Evolutionary conservation across 1,140 invertebrate genomes (phyloP).

Genomic region (Bombus picipes): DNA sequence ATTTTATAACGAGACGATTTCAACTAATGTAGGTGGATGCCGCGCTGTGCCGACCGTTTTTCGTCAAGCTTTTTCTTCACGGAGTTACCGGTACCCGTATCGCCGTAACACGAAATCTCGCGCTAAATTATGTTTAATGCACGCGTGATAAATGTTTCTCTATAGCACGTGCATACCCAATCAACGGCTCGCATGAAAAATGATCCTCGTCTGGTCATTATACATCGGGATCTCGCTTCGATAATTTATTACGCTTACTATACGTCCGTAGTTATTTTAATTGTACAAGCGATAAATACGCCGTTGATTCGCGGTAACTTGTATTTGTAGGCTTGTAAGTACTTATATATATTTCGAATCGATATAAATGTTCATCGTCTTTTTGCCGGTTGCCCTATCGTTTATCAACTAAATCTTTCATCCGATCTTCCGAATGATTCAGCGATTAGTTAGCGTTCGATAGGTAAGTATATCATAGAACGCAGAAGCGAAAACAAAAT

Average conservation of each 20-base stretch:
- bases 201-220: slow-evolving; percentile 37
- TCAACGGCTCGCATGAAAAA: slow-evolving; percentile 38
- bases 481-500: no score
- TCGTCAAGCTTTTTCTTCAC: slow-evolving; percentile 1
- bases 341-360: background rate
- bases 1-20: slow-evolving; percentile 56
- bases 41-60: slow-evolving; percentile 16
- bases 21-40: slow-evolving; percentile 43
- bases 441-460: no score
- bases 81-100: background rate
- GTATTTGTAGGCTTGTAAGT: background rate
- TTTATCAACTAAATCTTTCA: background rate
- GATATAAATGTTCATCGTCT: background rate
- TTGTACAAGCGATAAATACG: slow-evolving; percentile 18
- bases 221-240: slow-evolving; percentile 22
- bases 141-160: slow-evolving; percentile 40
- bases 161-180: slow-evolving; percentile 23
- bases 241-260: slow-evolving; percentile 24
- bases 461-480: no score
- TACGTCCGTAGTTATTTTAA: slow-evolving; percentile 28
- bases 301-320: background rate
- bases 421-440: background rate
- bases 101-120: slow-evolving; percentile 17
- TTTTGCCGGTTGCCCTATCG: background rate
- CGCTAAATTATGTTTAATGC: slow-evolving; percentile 44